Conservation (phyloP, 2,797 vertebrate species). For the Parauchenoglanis punctatus region DNA sequence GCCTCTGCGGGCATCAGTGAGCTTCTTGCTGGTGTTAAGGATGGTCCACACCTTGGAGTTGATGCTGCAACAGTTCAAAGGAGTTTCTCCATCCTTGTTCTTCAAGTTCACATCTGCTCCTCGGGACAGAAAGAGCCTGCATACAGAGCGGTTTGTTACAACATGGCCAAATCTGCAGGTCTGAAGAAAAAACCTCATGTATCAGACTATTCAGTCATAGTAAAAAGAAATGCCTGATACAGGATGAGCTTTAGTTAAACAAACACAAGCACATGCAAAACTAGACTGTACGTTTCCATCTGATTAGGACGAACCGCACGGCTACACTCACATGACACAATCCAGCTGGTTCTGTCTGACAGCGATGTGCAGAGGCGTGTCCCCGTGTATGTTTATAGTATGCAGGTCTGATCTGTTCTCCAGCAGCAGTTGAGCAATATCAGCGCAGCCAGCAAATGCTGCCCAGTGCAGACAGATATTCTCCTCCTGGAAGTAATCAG, state of each 20-base stretch:
- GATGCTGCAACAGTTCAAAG: slow-evolving; percentile 84
- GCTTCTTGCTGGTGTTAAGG: slow-evolving; percentile 89
- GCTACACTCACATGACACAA: slow-evolving; percentile 88
- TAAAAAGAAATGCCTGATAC: background rate
- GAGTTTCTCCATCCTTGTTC: slow-evolving; percentile 90
- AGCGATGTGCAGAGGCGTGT: slow-evolving; percentile 89
- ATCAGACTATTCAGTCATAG: background rate
- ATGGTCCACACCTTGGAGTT: slow-evolving; percentile 91
- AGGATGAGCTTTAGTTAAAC: background rate
- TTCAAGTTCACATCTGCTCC: slow-evolving; percentile 88
- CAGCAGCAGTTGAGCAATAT: slow-evolving; percentile 87
- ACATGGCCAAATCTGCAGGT: background rate
- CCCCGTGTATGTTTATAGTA: slow-evolving; percentile 88
- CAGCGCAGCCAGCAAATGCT: slow-evolving; percentile 90
- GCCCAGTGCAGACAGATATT: slow-evolving; percentile 98
- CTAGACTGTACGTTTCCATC: background rate
- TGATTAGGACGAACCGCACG: background rate
- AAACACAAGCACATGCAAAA: background rate
- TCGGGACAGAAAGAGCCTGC: slow-evolving; percentile 90
- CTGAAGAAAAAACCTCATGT: background rate
- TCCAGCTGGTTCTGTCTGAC: slow-evolving; percentile 92
- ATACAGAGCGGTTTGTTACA: slow-evolving; percentile 27
- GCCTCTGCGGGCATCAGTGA: slow-evolving; percentile 82
- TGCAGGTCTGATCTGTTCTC: slow-evolving; percentile 87
- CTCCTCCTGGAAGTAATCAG: slow-evolving; percentile 83